Base-by-base conservation (phyloP, 2,888 invertebrate species). In the Psococerastis gibbosa region DNA sequence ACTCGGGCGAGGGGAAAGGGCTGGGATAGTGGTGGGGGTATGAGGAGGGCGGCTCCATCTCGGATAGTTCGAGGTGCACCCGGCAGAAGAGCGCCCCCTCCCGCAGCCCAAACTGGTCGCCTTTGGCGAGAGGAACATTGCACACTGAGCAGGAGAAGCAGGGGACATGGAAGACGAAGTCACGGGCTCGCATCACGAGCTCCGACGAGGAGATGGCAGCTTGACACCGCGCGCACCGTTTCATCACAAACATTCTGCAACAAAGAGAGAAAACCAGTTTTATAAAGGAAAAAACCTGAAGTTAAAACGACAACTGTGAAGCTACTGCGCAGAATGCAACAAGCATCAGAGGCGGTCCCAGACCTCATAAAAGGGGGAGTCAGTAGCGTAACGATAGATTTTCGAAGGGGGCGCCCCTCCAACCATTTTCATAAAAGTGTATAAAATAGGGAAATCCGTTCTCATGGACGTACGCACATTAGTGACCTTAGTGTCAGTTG, bases 111-210 rank as follows among this genome's bases (percentile, higher is more conserved):
- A 91, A 95, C 55, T 88, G 87, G 60, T 95, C 94, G 33, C 95
- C 95, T 59, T 91, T 88, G 46, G 80, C 83, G 47, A 95, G 70
- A 3, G 82, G 78, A 31, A 80, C 72, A 60, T 77, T 78, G 68
- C 94, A 94, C 42, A 82, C 75, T 34, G 81, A 79, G 62, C 94
- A 94, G 38, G 84, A 83, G 68, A 95, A 95, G 65, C 94, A 95
- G 58, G 81, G 79, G 47, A 92, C 79, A 67, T 95, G 94, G 68
- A 87, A 95, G 53, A 92, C 88, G 56, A 83, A 70, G 55, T 91
- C 89, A 42, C 87, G 70, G 8, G 89, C 92, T 44, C 89, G 70
- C 92, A 95, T 92, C 60, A 95, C 92, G 61, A 94, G 66, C 65
- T 94, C 92, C 42, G 87, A 81, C 31, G 89, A 78, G 23, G 81